A percentile compares a stretch with the other conserved stretches of the same genome.
These are phyloP conservation scores for Scaptomyza hsui DNA, from an alignment of 1,140 invertebrate species.

Conservation along the genomic window DNA sequence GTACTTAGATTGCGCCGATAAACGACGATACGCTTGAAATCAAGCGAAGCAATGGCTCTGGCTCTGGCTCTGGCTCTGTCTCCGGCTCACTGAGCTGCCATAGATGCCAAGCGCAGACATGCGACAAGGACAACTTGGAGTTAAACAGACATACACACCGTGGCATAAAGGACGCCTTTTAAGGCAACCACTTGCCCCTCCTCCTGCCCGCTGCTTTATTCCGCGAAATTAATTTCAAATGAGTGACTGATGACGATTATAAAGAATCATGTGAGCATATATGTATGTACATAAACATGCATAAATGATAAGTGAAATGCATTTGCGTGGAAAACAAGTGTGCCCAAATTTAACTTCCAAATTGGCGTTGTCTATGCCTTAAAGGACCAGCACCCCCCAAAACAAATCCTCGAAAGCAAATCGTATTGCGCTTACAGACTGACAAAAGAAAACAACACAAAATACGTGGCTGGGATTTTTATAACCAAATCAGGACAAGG, in stretches of 20 bases:
- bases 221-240: slow-evolving; percentile 79
- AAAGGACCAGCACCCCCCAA: slow-evolving; percentile 10
- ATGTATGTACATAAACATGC: slow-evolving; percentile 7
- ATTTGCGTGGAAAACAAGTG: slow-evolving; percentile 56
- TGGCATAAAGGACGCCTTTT: not conserved
- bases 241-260: slow-evolving; percentile 66
- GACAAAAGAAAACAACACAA: slow-evolving; percentile 10
- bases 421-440: slow-evolving; percentile 27
- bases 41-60: slow-evolving; percentile 35
- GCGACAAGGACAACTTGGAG: slow-evolving; percentile 24
- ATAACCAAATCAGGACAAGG: slow-evolving; percentile 78
- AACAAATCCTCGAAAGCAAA: slow-evolving; percentile 24
- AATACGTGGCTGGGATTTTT: slow-evolving; percentile 76
- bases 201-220: slow-evolving; percentile 35
- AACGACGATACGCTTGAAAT: slow-evolving; percentile 70
- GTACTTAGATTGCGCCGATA: slow-evolving; percentile 38
- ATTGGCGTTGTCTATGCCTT: slow-evolving; percentile 13
- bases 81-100: slow-evolving; percentile 19
- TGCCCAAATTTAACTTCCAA: slow-evolving; percentile 7
- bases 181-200: not conserved
- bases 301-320: slow-evolving; percentile 69
- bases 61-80: slow-evolving; percentile 3
- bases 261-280: slow-evolving; percentile 30
- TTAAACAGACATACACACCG: not conserved
- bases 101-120: slow-evolving; percentile 53